Base-by-base conservation (phyloP, 37 sponge, comb jelly and placozoan genomes). In the Petrosia ficiformis region DNA sequence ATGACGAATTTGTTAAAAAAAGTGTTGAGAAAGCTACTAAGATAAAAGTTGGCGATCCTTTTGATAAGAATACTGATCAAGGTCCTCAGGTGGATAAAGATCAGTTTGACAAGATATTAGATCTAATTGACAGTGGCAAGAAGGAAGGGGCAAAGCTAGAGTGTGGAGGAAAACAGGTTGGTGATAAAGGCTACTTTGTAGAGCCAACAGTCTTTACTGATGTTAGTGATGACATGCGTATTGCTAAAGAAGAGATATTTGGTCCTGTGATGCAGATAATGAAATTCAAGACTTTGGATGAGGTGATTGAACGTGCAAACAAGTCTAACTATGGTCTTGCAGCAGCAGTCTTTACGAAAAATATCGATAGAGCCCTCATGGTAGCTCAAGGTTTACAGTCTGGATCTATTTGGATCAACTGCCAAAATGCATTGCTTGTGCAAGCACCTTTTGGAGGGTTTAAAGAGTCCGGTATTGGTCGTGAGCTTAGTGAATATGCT, bases 251-350 rank as follows among this genome's bases (percentile, higher is more conserved):
- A 63, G 98, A 97, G 88, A 97, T 97, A 59, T 97, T 97, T 73
- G 98, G 98, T 8, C 98, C 98, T n/a, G 98, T 97, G 41, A 94
- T 94, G 98, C 98, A 94, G 74, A 97, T 97, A 40, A 72, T 90
- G 68, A 92, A 94, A 52, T 97, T 97, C 86, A 92, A 89, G 71
- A 91, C 83, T 19, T 59, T 90, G 0, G 98, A 94, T n/a, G 98
- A 97, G 65, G 93, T 97, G 54, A 92, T 97, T 54, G 84, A 82
- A 57, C 87, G 98, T 57, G 98, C 96, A 39, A 97, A 97, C 84
- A 77, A 83, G 44, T 83, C 95, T 43, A 79, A 65, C 6, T 97
- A 89, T 73, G 98, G 98, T 30, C 84, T 97, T 31, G 98, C 98
- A 16, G 98, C 98, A n/a, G 67, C 90, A 29, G 90, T 97, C 3